These are phyloP conservation scores for Natrix natrix DNA, from an alignment of 2,797 vertebrate species.

Conservation along the genomic window DNA sequence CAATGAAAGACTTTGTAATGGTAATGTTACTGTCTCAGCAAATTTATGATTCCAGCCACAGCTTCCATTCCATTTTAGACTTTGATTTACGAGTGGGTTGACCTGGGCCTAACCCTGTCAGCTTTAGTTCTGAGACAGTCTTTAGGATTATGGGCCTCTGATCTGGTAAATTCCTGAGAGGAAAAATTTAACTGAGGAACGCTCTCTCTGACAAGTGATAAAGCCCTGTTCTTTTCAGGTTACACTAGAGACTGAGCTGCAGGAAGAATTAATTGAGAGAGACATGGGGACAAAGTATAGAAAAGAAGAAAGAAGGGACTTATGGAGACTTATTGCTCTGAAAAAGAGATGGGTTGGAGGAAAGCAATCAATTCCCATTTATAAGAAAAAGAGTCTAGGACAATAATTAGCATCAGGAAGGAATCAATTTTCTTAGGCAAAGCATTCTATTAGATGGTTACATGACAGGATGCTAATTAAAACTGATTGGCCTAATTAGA, in stretches of 20 bases:
- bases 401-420: constrained; percentile 69
- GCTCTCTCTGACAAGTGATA: constrained; percentile 59
- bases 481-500: constrained; percentile 76
- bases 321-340: constrained; percentile 41
- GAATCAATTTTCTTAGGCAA: constrained; percentile 69
- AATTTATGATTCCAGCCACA: constrained; percentile 54
- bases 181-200: constrained; percentile 51
- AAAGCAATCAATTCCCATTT: constrained; percentile 70
- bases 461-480: constrained; percentile 73
- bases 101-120: constrained; percentile 65
- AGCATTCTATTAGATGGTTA: constrained; percentile 72
- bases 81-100: constrained; percentile 62
- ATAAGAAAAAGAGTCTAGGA: constrained; percentile 54
- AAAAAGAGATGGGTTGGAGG: constrained; percentile 40
- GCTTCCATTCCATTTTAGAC: constrained; percentile 37
- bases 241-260: constrained; percentile 28
- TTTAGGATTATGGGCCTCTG: constrained; percentile 62
- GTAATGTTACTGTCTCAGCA: constrained; percentile 60
- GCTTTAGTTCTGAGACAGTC: constrained; percentile 54
- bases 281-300: constrained; percentile 24
- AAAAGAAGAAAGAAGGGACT: constrained; percentile 33
- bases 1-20: constrained; percentile 61
- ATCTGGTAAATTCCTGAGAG: constrained; percentile 67
- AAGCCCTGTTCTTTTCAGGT: constrained; percentile 56
- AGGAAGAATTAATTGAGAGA: constrained; percentile 61